These are phyloP conservation scores for Acrobasis suavella DNA, from an alignment of 2,888 invertebrate species.

Conservation along the genomic window DNA sequence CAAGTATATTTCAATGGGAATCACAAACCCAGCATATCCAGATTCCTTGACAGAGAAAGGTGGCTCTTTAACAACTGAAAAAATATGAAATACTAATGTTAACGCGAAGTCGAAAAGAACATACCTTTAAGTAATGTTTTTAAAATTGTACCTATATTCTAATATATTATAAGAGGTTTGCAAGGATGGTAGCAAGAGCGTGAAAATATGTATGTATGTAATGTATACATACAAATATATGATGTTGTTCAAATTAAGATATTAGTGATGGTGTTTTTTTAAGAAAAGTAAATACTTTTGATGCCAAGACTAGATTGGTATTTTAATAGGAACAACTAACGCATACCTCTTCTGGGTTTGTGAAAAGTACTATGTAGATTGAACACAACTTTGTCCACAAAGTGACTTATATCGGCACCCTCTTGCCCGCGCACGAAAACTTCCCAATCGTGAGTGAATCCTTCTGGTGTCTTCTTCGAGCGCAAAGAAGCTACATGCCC, in stretches of 20 bases:
- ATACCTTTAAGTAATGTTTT: too few species aligned
- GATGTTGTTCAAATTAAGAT: too few species aligned
- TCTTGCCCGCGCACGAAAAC: slow-evolving; percentile 95
- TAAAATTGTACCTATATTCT: too few species aligned
- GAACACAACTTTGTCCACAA: slow-evolving; percentile 96
- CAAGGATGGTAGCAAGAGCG: too few species aligned
- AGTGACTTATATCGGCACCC: slow-evolving; percentile 92
- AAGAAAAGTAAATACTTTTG: too few species aligned
- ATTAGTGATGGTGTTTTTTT: too few species aligned
- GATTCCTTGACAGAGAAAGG: slow-evolving; percentile 95
- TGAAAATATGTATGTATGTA: too few species aligned
- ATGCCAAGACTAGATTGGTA: background rate
- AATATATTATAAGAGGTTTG: too few species aligned
- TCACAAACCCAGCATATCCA: slow-evolving; percentile 97
- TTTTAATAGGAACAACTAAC: slow-evolving; percentile 21
- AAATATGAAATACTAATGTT: slow-evolving; percentile 16
- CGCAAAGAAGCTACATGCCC: slow-evolving; percentile 94
- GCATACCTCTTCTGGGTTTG: slow-evolving; percentile 93
- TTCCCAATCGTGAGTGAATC: slow-evolving; percentile 99
- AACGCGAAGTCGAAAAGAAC: too few species aligned
- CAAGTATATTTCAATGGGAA: slow-evolving; percentile 94
- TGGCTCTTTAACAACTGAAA: slow-evolving; percentile 93
- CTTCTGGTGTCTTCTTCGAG: slow-evolving; percentile 91
- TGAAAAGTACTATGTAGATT: slow-evolving; percentile 95
- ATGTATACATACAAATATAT: too few species aligned